Conservation (phyloP, 2,113 vertebrate species). For the Chloebia gouldiae region DNA sequence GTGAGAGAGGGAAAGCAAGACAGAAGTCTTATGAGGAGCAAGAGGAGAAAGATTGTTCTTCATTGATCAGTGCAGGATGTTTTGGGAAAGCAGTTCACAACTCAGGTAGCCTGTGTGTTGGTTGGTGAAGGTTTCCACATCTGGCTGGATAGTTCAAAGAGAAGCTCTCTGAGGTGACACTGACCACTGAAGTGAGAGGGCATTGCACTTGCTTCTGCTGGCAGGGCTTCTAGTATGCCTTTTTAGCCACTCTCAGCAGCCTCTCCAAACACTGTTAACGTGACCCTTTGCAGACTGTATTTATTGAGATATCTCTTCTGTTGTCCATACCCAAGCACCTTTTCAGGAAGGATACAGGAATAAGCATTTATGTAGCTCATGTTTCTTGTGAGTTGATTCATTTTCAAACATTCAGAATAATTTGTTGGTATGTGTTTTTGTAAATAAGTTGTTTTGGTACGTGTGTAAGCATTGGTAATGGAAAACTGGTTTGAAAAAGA, state of each 20-base stretch:
- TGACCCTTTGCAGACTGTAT: background rate
- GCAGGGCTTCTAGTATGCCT: background rate
- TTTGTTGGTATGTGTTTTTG: background rate
- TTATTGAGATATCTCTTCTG: background rate
- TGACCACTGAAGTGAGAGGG: background rate
- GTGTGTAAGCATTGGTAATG: background rate
- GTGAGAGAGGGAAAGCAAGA: background rate
- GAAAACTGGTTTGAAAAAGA: background rate
- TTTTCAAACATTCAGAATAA: background rate
- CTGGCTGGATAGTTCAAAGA: background rate
- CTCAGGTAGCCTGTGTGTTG: background rate
- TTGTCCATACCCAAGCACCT: background rate
- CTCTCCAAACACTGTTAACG: background rate
- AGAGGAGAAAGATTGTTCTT: background rate
- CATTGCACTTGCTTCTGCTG: background rate
- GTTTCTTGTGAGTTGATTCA: background rate
- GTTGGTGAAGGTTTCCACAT: background rate
- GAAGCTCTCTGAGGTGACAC: background rate
- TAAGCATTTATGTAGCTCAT: background rate
- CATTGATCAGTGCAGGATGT: background rate
- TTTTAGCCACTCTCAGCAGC: background rate
- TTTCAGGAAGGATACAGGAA: background rate
- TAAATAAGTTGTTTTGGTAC: background rate
- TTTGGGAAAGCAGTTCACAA: background rate
- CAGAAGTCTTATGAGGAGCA: background rate